Percentiles rank a stretch among this genome's conserved stretches.
phyloP scores from a whole-genome alignment of 2,113 vertebrate genomes.

The Rhagologus leucostigma region DNA sequence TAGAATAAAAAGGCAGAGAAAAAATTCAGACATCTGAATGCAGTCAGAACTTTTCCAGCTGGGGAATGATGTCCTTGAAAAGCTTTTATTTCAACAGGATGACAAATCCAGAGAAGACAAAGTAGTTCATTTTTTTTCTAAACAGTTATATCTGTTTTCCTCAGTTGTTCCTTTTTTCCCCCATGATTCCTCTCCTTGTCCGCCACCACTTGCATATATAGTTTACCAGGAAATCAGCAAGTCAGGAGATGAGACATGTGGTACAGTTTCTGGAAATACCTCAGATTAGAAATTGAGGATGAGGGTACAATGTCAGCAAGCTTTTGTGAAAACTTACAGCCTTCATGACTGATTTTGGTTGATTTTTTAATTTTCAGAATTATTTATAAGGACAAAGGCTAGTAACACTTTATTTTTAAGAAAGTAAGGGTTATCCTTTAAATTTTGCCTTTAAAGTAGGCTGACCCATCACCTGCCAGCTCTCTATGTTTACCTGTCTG shows the following conservation, averaged over 20 bases:
- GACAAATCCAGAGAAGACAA: neutral
- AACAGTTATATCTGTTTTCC: neutral
- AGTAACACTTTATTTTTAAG: neutral
- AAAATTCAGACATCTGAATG: neutral
- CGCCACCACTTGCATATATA: neutral
- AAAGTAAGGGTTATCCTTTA: neutral
- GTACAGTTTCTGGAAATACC: neutral
- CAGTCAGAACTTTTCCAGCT: neutral
- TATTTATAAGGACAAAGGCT: neutral
- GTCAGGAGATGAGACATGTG: neutral
- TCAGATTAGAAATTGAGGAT: neutral
- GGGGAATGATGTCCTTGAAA: neutral
- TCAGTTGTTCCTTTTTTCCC: neutral
- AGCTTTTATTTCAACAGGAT: neutral
- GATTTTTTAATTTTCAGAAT: neutral
- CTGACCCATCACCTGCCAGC: neutral
- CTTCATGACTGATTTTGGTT: neutral
- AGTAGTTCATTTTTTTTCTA: neutral
- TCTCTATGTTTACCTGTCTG: neutral
- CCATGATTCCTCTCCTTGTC: neutral
- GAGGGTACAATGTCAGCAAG: neutral
- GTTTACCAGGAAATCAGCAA: neutral
- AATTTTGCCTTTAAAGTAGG: neutral
- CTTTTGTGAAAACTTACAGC: neutral
- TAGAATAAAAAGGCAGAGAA: neutral